Evolutionary conservation across 2,113 vertebrate species (phyloP), one percentile per base, ranked within the genome.

Genomic region (Nematolebias whitei): DNA sequence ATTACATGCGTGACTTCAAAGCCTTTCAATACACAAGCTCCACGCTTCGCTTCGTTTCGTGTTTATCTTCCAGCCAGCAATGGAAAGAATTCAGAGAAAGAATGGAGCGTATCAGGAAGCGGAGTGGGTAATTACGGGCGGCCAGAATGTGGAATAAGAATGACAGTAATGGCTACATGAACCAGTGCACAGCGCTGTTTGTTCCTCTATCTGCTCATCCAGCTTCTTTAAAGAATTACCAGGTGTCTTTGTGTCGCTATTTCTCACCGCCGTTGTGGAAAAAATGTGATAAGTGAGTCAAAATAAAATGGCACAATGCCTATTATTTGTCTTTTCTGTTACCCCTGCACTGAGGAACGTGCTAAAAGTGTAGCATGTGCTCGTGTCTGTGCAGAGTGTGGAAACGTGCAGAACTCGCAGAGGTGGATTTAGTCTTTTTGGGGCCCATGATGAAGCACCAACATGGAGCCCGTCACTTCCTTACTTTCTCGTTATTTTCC

Each of bases 151-250:
- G 69, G 63, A 84, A 83, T 78, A 77, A 81, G 77, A 80, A 85
- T 81, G 75, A 76, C 65, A 69, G 78, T 76, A 74, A 84, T 76
- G 68, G 75, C 76, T 62, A 70, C 76, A 77, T 56, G 77, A 86
- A 69, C 62, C 71, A 61, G 29, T 44, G 67, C 79, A 76, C 63
- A 40, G 39, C 43, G 41, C 45, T 74, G 63, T 85, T 87, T 84
- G 83, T 89, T 87, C 66, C n/a, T 78, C 71, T 78, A 49, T 73
- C 74, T 74, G 63, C 69, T 79, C 76, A 87, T n/a, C 47, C 72
- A 62, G 72, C 55, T 69, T 62, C 24, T 26, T 55, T 82, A 79
- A 88, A 74, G 76, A 84, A 84, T 79, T 50, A 74, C 26, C 44
- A 65, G 61, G 54, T 76, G 49, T 71, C 39, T 76, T 54, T 59